These are phyloP conservation scores for Lutraria rhynchaena DNA, from an alignment of 1,140 invertebrate genomes.

Conservation along the genomic window DNA sequence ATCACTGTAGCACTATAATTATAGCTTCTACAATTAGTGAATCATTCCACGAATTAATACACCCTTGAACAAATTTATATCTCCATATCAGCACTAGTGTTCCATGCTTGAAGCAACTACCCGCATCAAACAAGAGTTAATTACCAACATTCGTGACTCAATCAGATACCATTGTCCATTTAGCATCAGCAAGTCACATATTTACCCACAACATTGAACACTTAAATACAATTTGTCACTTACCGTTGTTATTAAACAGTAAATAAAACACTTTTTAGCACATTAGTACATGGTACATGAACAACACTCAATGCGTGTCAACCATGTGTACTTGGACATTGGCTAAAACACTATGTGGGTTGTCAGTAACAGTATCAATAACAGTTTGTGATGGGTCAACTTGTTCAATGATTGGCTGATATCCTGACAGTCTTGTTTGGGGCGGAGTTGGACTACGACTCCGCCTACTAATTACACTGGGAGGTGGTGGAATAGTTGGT, in stretches of 20 bases:
- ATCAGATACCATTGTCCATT: too few relatives aligned
- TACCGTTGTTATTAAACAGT: background rate
- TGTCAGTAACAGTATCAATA: conserved; percentile 63
- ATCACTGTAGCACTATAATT: too few relatives aligned
- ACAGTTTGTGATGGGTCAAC: conserved; percentile 80
- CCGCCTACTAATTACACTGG: conserved; percentile 66
- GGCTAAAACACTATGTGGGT: conserved; percentile 88
- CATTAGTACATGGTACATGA: background rate
- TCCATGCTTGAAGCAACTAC: too few relatives aligned
- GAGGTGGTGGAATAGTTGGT: conserved; percentile 74
- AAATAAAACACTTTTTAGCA: background rate
- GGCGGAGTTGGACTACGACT: conserved; percentile 78
- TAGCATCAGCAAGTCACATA: too few relatives aligned
- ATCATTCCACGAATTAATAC: too few relatives aligned
- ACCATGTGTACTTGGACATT: conserved; percentile 92
- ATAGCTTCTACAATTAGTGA: too few relatives aligned
- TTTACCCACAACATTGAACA: background rate
- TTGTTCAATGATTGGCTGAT: conserved; percentile 78
- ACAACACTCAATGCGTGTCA: conserved; percentile 79
- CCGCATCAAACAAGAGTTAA: too few relatives aligned
- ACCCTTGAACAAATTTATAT: too few relatives aligned
- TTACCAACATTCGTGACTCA: too few relatives aligned
- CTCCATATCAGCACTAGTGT: too few relatives aligned
- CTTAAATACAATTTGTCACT: too few relatives aligned
- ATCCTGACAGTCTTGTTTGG: conserved; percentile 72